phyloP scores from a whole-genome alignment of 2,888 invertebrate species.

The Ormyrus nitidulus region DNA sequence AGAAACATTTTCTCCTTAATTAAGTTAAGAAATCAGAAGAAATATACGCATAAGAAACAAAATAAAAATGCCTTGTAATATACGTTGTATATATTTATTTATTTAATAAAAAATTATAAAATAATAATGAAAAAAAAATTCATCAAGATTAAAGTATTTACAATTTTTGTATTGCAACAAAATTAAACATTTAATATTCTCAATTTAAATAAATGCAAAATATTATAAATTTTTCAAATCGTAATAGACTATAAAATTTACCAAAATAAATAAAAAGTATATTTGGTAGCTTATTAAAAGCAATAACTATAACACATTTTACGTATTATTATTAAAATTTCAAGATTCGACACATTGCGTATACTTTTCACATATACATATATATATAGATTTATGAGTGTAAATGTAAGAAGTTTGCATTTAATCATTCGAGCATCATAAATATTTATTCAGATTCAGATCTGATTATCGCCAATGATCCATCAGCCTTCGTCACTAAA shows the following conservation, averaged over 20 bases:
- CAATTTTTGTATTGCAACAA: constrained; percentile 23
- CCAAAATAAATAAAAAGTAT: constrained; percentile 15
- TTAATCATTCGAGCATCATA: constrained; percentile 34
- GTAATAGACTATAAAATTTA: constrained; percentile 15
- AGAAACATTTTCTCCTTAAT: too few species aligned
- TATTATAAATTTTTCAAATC: constrained; percentile 28
- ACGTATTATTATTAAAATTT: constrained; percentile 43
- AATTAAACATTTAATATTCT: constrained; percentile 18
- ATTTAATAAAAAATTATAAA: constrained; percentile 54
- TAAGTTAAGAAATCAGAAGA: too few species aligned
- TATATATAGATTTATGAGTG: constrained; percentile 19
- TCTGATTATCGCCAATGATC: constrained; percentile 23
- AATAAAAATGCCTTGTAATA: too few species aligned
- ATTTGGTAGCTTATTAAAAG: constrained; percentile 46
- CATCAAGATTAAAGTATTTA: constrained; percentile 35
- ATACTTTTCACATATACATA: constrained; percentile 28
- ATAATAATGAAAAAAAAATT: constrained; percentile 38
- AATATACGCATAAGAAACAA: too few species aligned
- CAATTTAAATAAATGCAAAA: constrained; percentile 25
- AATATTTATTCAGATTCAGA: constrained; percentile 44
- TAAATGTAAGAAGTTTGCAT: constrained; percentile 49
- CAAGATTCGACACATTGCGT: constrained; percentile 36
- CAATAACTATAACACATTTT: constrained; percentile 27
- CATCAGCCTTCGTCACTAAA: constrained; percentile 14
- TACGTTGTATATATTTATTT: constrained; percentile 33